A percentile compares a stretch with the other conserved stretches of the same genome.
phyloP scores from a whole-genome alignment of 1,140 invertebrate genomes.

The Gyrodactylus salaris region DNA sequence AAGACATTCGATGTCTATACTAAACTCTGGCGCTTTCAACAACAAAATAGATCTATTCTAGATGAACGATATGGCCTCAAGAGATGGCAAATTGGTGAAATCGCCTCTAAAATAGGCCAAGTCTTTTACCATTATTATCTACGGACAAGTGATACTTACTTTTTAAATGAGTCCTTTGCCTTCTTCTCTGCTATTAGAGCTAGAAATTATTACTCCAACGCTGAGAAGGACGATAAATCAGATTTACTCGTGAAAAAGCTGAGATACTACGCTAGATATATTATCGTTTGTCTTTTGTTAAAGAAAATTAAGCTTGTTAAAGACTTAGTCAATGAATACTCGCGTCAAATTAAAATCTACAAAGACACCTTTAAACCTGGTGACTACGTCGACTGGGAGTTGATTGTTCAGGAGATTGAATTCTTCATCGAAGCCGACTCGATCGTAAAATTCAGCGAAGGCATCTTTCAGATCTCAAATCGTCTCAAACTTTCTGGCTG shows the following conservation, averaged over 20 bases:
- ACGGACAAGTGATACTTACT: constrained; percentile 69
- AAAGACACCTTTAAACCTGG: constrained; percentile 70
- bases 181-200: constrained; percentile 78
- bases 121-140: constrained; percentile 93
- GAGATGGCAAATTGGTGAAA: constrained; percentile 89
- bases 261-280: constrained; percentile 72
- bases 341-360: constrained; percentile 47
- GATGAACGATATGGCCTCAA: constrained; percentile 77
- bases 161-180: constrained; percentile 66
- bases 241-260: constrained; percentile 46
- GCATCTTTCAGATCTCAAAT: background rate
- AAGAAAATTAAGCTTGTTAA: constrained; percentile 69
- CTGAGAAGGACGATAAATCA: constrained; percentile 43
- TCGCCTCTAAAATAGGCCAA: constrained; percentile 88
- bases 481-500: background rate
- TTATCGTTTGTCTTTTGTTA: constrained; percentile 63
- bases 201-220: constrained; percentile 64
- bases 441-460: background rate
- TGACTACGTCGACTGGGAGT: constrained; percentile 59
- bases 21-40: constrained; percentile 90
- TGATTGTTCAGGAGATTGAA: constrained; percentile 12
- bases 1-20: constrained; percentile 89
- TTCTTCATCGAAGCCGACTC: background rate
- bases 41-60: constrained; percentile 56
- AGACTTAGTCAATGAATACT: constrained; percentile 53